Evolutionary conservation across 2,797 vertebrate species (phyloP).

Genomic region (Pipistrellus pipistrellus): DNA sequence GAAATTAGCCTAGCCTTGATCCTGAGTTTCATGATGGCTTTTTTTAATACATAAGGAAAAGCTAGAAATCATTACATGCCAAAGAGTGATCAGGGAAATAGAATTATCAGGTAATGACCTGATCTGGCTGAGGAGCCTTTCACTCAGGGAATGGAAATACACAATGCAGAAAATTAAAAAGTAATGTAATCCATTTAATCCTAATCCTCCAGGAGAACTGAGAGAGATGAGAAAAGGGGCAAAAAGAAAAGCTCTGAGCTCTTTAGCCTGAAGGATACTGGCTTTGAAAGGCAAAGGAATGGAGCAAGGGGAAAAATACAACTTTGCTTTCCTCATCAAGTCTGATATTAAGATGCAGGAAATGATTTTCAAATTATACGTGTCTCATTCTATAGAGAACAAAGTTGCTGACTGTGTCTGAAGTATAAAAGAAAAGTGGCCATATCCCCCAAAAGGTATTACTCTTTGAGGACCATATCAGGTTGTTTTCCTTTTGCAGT

Average conservation of each 20-base stretch:
- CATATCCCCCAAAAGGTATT: slow-evolving; percentile 53
- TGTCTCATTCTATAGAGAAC: slow-evolving; percentile 59
- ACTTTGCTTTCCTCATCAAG: slow-evolving; percentile 63
- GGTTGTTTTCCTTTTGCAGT: slow-evolving; percentile 65
- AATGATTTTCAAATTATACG: slow-evolving; percentile 74
- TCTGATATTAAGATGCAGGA: slow-evolving; percentile 68
- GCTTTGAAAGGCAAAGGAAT: slow-evolving; percentile 54
- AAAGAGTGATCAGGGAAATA: slow-evolving; percentile 75
- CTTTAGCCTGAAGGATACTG: slow-evolving; percentile 69
- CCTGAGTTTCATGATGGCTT: neutral
- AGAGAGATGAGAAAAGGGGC: slow-evolving; percentile 53
- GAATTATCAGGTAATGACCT: slow-evolving; percentile 80
- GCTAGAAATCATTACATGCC: slow-evolving; percentile 66
- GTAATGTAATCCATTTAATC: slow-evolving; percentile 72
- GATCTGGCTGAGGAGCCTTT: slow-evolving; percentile 57
- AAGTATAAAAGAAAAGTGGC: slow-evolving; percentile 58
- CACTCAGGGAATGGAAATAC: slow-evolving; percentile 70
- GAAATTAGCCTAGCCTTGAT: slow-evolving; percentile 6
- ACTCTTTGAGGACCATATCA: slow-evolving; percentile 66
- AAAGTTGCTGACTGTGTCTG: slow-evolving; percentile 43
- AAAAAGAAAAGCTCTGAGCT: slow-evolving; percentile 65
- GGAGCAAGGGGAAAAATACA: neutral
- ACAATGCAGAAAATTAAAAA: slow-evolving; percentile 75
- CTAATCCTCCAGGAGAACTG: slow-evolving; percentile 47
- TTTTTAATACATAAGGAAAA: slow-evolving; percentile 51